Percentiles rank a stretch among this genome's conserved stretches.
These are phyloP conservation scores for Spondyliosoma cantharus DNA, from an alignment of 2,797 vertebrate species.

Conservation along the genomic window DNA sequence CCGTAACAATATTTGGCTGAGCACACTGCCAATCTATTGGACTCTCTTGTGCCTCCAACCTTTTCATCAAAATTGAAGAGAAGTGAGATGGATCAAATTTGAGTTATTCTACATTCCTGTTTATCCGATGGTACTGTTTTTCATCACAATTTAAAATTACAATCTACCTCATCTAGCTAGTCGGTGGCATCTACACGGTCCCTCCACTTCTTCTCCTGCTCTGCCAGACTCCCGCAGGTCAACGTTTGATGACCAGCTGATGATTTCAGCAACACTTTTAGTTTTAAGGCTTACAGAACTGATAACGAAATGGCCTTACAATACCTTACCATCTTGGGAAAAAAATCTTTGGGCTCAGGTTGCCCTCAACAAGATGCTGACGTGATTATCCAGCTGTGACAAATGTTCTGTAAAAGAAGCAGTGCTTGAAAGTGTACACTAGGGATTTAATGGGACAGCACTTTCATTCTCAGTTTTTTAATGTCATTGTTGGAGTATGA, in stretches of 20 bases:
- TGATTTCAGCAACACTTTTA: slow-evolving; percentile 17
- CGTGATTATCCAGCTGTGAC: background rate
- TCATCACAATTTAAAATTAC: slow-evolving; percentile 21
- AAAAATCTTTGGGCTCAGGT: background rate
- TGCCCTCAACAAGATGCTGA: slow-evolving; percentile 12
- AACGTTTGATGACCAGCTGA: slow-evolving; percentile 18
- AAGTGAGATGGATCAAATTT: slow-evolving; percentile 31
- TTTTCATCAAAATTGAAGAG: slow-evolving; percentile 18
- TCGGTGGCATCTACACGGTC: slow-evolving; percentile 52
- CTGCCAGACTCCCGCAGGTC: slow-evolving; percentile 25
- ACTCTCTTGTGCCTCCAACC: background rate
- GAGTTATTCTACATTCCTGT: slow-evolving; percentile 58
- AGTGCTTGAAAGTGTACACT: slow-evolving; percentile 23
- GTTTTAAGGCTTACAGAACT: slow-evolving; percentile 19
- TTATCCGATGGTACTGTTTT: slow-evolving; percentile 22
- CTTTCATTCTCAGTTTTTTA: slow-evolving; percentile 12
- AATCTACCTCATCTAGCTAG: slow-evolving; percentile 84
- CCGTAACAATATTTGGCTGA: slow-evolving; percentile 18
- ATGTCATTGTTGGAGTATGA: slow-evolving; percentile 14
- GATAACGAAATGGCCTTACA: slow-evolving; percentile 30
- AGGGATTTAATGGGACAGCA: slow-evolving; percentile 4
- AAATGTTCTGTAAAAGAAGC: slow-evolving; percentile 11
- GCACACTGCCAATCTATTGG: slow-evolving; percentile 14
- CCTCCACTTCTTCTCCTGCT: slow-evolving; percentile 19
- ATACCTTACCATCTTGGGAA: slow-evolving; percentile 2